Percentiles rank a stretch among this genome's conserved stretches.
Conservation (phyloP, 2,797 vertebrate species). For the Lacerta bilineata region DNA sequence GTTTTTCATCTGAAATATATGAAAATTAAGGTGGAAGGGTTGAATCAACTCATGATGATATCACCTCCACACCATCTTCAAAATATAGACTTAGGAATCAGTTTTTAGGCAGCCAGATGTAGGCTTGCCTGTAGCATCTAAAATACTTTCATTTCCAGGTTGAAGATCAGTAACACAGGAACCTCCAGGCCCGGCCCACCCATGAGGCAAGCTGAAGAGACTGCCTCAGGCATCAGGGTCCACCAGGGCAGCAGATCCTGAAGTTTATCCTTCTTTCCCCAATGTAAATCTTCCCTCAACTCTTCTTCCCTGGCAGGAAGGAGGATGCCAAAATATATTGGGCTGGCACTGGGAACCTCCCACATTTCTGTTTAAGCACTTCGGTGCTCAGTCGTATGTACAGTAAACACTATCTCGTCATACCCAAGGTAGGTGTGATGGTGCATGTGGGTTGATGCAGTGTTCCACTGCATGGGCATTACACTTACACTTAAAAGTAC, state of each 20-base stretch:
- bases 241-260: no score
- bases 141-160: neutral
- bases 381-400: neutral
- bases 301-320: no score
- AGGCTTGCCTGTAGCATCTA: neutral
- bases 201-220: no score
- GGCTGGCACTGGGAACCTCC: neutral
- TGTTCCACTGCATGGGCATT: neutral
- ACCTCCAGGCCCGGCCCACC: no score
- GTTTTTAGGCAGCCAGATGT: neutral
- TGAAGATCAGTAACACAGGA: neutral
- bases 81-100: neutral
- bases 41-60: neutral
- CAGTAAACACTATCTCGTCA: neutral
- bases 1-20: neutral
- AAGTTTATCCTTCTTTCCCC: no score
- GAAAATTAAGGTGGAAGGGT: neutral
- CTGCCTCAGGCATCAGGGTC: no score
- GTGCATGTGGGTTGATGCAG: neutral
- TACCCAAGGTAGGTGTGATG: neutral
- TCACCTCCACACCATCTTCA: neutral
- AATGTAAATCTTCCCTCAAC: no score
- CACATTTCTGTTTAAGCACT: neutral
- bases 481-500: neutral
- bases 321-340: no score